These are phyloP conservation scores for Drosophila greeni DNA, from an alignment of 2,888 invertebrate genomes.

Conservation along the genomic window DNA sequence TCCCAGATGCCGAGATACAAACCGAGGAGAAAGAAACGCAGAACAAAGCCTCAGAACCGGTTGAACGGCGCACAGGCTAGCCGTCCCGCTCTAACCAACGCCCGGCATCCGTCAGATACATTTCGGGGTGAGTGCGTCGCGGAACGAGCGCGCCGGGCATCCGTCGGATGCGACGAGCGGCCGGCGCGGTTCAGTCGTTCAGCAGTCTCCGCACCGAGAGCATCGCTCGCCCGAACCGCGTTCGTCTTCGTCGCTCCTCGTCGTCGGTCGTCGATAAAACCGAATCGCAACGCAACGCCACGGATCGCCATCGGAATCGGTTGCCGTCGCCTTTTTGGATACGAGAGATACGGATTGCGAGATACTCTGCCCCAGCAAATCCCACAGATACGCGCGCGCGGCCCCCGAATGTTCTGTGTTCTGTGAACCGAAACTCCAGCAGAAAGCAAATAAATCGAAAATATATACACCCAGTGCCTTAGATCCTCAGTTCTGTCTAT, in stretches of 20 bases:
- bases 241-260: conserved; percentile 21
- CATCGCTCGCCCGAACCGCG: conserved; percentile 62
- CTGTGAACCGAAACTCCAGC: conserved; percentile 11
- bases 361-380: conserved; percentile 26
- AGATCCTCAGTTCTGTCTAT: conserved; percentile 43
- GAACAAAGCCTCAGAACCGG: conserved; percentile 25
- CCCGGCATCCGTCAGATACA: conserved; percentile 20
- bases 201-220: conserved; percentile 77
- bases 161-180: conserved; percentile 23
- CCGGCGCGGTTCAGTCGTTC: conserved; percentile 78
- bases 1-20: conserved; percentile 38
- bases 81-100: conserved; percentile 17
- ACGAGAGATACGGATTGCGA: conserved; percentile 34
- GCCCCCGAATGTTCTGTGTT: too few species aligned
- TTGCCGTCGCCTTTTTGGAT: conserved; percentile 61
- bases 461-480: conserved; percentile 54
- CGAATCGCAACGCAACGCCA: conserved; percentile 14
- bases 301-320: conserved; percentile 14
- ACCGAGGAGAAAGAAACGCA: conserved; percentile 2
- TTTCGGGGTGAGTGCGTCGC: conserved; percentile 36
- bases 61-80: conserved; percentile 18
- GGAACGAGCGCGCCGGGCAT: conserved; percentile 18
- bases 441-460: neutral
- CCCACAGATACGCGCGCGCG: conserved; percentile 4
- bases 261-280: conserved; percentile 40